A percentile compares a stretch with the other conserved stretches of the same genome.
Evolutionary conservation across 2,113 vertebrate species (phyloP).

Genomic region (Cnemophilus loriae): DNA sequence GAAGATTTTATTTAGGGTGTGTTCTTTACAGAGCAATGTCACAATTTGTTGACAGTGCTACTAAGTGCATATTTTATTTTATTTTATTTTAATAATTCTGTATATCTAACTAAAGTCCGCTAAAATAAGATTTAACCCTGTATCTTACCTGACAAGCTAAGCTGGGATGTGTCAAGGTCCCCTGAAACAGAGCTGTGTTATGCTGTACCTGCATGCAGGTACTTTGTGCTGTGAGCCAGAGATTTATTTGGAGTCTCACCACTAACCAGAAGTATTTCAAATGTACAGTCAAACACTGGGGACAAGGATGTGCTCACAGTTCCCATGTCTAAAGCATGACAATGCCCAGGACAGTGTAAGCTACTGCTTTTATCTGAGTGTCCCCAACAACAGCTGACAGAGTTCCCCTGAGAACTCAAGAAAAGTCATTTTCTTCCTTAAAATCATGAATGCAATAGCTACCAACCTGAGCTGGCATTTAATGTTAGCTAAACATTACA

Average conservation of each 20-base stretch:
- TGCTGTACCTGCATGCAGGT: not conserved
- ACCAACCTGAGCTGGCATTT: not conserved
- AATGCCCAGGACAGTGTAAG: not conserved
- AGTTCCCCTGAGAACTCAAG: not conserved
- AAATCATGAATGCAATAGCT: not conserved
- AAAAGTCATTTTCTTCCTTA: not conserved
- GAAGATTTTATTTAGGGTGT: not conserved
- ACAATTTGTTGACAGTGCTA: not conserved
- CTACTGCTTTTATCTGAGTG: not conserved
- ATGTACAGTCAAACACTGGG: not conserved
- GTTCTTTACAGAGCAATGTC: not conserved
- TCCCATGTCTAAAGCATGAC: not conserved
- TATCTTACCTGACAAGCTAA: not conserved
- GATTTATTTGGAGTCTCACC: not conserved
- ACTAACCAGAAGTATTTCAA: not conserved
- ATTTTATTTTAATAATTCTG: not conserved
- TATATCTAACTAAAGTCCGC: not conserved
- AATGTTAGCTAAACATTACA: not conserved
- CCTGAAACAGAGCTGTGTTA: not conserved
- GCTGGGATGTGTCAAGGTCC: not conserved
- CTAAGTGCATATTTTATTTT: not conserved
- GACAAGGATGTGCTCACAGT: not conserved
- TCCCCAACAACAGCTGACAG: not conserved
- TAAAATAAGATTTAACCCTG: not conserved
- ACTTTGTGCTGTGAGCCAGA: not conserved